These are phyloP conservation scores for Glyphotaelius pellucidus DNA, from an alignment of 2,888 invertebrate species.

Conservation along the genomic window DNA sequence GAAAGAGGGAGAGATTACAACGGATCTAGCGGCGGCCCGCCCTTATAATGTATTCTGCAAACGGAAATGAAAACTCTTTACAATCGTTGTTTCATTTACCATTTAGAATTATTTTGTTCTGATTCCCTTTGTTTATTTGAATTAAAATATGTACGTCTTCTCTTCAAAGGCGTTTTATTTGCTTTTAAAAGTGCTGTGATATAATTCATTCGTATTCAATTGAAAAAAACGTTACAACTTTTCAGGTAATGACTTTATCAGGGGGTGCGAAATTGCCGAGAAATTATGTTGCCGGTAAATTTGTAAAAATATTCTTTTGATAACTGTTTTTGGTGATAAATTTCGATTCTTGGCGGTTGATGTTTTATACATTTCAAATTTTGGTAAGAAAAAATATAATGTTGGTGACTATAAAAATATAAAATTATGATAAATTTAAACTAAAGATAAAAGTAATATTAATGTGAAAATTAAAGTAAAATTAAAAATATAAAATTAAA, in stretches of 20 bases:
- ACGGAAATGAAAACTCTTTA: not conserved
- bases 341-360: too few relatives aligned
- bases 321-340: too few relatives aligned
- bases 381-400: too few relatives aligned
- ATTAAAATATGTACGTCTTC: not conserved
- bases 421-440: too few relatives aligned
- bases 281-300: not conserved
- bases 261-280: not conserved
- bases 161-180: not conserved
- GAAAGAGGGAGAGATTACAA: not conserved
- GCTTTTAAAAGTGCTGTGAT: not conserved
- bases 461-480: too few relatives aligned
- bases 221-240: not conserved
- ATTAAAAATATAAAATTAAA: too few relatives aligned
- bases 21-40: not conserved
- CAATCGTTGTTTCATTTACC: not conserved
- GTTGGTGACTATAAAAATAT: too few relatives aligned
- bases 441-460: too few relatives aligned
- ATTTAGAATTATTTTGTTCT: not conserved
- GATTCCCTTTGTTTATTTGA: not conserved
- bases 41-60: not conserved
- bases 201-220: not conserved
- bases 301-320: too few relatives aligned
- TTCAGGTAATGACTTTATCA: not conserved
- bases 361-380: too few relatives aligned